Conservation (phyloP, 2,113 vertebrate species). For the Terrapene triunguis region DNA sequence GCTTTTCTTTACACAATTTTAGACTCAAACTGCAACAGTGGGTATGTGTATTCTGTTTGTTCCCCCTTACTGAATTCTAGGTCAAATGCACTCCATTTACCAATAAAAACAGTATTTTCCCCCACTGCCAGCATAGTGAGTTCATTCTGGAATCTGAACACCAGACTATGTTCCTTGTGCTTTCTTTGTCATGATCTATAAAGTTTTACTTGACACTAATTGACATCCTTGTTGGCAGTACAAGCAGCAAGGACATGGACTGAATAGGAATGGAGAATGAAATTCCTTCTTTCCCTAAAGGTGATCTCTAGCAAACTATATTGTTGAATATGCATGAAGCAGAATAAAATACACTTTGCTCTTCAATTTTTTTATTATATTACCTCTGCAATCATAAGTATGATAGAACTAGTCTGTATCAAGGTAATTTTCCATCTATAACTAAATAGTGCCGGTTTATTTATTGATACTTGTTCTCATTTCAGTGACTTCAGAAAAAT, state of each 20-base stretch:
- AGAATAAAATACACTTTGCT: slow-evolving; percentile 34
- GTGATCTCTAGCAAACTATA: background rate
- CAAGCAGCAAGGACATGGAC: slow-evolving; percentile 3
- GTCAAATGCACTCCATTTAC: background rate
- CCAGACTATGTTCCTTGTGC: background rate
- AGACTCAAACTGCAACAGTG: background rate
- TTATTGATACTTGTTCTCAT: slow-evolving; percentile 23
- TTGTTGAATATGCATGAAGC: slow-evolving; percentile 31
- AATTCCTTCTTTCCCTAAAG: slow-evolving; percentile 30
- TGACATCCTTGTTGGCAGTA: slow-evolving; percentile 42
- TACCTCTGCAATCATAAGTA: background rate
- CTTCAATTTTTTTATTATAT: background rate
- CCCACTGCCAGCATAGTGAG: background rate
- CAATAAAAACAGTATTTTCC: slow-evolving; percentile 4
- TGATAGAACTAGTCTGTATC: slow-evolving; percentile 11
- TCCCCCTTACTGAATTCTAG: background rate
- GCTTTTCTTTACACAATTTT: background rate
- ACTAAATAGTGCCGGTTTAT: background rate
- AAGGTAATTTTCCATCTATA: slow-evolving; percentile 32
- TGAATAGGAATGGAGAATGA: slow-evolving; percentile 12
- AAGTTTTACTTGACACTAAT: slow-evolving; percentile 52
- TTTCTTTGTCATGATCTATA: slow-evolving; percentile 20
- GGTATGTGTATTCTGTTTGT: background rate
- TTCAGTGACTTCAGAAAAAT: slow-evolving; percentile 23
- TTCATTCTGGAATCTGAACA: background rate